A percentile compares a stretch with the other conserved stretches of the same genome.
These are phyloP conservation scores for Monopterus albus DNA, from an alignment of 2,113 vertebrate species.

Conservation along the genomic window DNA sequence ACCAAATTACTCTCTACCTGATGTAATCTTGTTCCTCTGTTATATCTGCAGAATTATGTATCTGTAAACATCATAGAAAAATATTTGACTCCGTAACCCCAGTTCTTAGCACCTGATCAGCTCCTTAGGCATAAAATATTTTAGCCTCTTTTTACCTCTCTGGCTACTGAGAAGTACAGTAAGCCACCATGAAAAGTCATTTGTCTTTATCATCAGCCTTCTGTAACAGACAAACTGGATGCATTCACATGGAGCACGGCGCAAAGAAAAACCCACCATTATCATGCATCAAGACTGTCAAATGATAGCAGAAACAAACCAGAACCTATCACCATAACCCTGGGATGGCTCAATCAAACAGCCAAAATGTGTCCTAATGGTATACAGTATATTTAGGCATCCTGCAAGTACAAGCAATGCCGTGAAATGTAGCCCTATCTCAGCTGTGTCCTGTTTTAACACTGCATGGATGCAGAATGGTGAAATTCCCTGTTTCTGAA, in stretches of 20 bases:
- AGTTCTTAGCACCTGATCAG: not conserved
- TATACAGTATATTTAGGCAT: no score
- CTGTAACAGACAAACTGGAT: slow-evolving; percentile 65
- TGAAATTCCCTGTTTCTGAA: slow-evolving; percentile 40
- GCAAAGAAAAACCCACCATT: slow-evolving; percentile 58
- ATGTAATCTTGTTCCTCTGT: slow-evolving; percentile 23
- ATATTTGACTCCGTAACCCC: no score
- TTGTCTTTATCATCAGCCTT: slow-evolving; percentile 69
- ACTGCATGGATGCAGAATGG: not conserved
- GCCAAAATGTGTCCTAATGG: no score
- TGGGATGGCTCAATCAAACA: no score
- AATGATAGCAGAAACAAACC: slow-evolving; percentile 67
- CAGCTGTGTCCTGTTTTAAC: slow-evolving; percentile 39
- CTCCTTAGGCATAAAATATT: not conserved
- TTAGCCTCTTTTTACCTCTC: slow-evolving; percentile 28
- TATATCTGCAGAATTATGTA: slow-evolving; percentile 8
- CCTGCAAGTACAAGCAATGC: no score
- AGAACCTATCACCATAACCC: slow-evolving; percentile 72
- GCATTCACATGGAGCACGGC: slow-evolving; percentile 51
- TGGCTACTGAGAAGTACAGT: slow-evolving; percentile 55
- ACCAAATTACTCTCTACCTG: slow-evolving; percentile 8
- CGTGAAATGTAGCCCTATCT: slow-evolving; percentile 14
- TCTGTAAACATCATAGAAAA: no score
- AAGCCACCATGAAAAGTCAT: slow-evolving; percentile 45
- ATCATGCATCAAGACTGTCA: slow-evolving; percentile 69